Base-by-base conservation (phyloP, 92 coral and sea anemone genomes). In the Porites divaricata region DNA sequence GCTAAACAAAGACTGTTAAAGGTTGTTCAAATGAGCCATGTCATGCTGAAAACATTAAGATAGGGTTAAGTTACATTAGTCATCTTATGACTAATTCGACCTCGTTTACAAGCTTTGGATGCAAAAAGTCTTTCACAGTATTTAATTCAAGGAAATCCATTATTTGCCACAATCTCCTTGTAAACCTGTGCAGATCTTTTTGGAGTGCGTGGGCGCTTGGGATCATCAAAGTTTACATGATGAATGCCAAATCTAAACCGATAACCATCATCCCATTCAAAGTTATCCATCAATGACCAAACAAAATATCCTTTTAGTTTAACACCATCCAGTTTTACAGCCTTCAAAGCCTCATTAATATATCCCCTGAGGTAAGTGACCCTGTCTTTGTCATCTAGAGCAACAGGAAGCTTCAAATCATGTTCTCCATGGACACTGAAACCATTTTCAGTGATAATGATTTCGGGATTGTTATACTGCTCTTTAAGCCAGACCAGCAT, bases 201-300 rank as follows among this genome's bases (percentile, higher is more conserved):
- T 15, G 98, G 93, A 5, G 87, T 78, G 17, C 95, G 90, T 61
- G 90, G 72, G 24, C 90, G 85, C 19, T 84, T 67, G 10, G 91
- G 89, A 64, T 92, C 91, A 14, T 92, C 79, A 84, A 95, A 96
- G 50, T 96, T 83, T n/a, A 96, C 95, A 48, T 89, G 90, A 83
- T 96, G 94, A 76, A 96, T 79, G 25, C 98, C 98, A 90, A 96
- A 96, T 49, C 98, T 86, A 41, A 74, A 81, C 19, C 78, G 85
- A 71, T 90, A 96, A 1, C 98, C 98, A 81, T 89, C 95, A 61
- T 85, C 84, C 98, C 98, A 96, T 80, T 96, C 98, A 88, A 96
- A 96, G 79, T 96, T 96, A 85, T 96, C 98, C 92, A 96, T 85
- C 79, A 96, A 65, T 10, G 98, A 92, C 98, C 98, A 96, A 10